These are phyloP conservation scores for Cheumatopsyche charites DNA, from an alignment of 1,140 invertebrate genomes.

Conservation along the genomic window DNA sequence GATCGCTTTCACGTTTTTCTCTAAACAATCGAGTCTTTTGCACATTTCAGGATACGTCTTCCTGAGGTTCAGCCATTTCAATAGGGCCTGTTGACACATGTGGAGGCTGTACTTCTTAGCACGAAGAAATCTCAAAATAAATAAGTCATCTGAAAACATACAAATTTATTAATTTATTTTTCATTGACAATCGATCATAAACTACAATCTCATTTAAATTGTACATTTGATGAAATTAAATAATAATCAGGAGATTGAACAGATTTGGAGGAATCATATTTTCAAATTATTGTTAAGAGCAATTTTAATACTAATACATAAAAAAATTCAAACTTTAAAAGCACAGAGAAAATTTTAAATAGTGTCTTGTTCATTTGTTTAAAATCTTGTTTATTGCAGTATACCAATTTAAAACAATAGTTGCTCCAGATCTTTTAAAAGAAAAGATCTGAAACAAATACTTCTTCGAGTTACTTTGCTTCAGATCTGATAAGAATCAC, in stretches of 20 bases:
- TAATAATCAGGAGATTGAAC: not conserved
- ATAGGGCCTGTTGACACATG: conserved; percentile 76
- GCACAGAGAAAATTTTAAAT: not conserved
- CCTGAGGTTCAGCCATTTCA: conserved; percentile 80
- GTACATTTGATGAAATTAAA: not conserved
- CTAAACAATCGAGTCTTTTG: conserved; percentile 69
- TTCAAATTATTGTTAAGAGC: not conserved
- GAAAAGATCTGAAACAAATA: not conserved
- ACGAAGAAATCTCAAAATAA: conserved; percentile 77
- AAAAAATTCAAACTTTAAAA: not conserved
- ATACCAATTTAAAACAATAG: not conserved
- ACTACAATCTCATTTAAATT: not conserved
- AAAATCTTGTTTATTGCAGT: not conserved
- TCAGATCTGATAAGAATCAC: not conserved
- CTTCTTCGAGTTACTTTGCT: too few relatives aligned
- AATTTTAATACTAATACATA: not conserved
- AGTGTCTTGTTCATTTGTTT: too few relatives aligned
- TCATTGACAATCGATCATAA: not conserved
- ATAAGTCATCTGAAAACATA: conserved; percentile 67
- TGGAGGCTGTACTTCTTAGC: conserved; percentile 80
- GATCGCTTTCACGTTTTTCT: conserved; percentile 66
- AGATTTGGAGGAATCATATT: not conserved
- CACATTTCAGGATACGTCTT: conserved; percentile 69
- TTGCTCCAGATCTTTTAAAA: not conserved
- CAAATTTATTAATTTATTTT: conserved; percentile 2